Percentiles rank a stretch among this genome's conserved stretches.
Evolutionary conservation across 2,888 invertebrate genomes (phyloP).

Genomic region (Polymixis flavicincta): DNA sequence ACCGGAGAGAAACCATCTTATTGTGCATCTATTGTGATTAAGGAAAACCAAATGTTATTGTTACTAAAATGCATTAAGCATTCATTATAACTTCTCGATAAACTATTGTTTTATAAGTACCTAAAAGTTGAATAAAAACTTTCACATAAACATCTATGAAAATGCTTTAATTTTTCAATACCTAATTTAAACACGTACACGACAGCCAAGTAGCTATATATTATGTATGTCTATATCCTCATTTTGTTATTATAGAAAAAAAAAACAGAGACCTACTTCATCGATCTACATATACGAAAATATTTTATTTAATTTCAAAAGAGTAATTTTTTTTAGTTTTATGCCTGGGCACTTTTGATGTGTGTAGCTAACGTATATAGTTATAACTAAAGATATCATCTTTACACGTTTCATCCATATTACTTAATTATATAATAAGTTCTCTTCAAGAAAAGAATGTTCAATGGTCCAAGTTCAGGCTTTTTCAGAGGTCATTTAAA

Average conservation of each 20-base stretch:
- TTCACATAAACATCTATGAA: neutral
- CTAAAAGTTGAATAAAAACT: slow-evolving; percentile 10
- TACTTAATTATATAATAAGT: neutral
- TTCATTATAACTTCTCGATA: neutral
- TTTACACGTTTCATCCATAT: neutral
- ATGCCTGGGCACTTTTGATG: too few relatives aligned
- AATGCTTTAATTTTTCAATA: slow-evolving; percentile 5
- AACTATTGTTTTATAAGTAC: neutral
- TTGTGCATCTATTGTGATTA: neutral
- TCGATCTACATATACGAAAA: too few relatives aligned
- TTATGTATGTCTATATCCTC: neutral
- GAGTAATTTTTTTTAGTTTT: too few relatives aligned
- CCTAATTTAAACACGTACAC: too few relatives aligned
- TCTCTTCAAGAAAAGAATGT: neutral
- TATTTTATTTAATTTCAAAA: too few relatives aligned
- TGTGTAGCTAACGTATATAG: too few relatives aligned
- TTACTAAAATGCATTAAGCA: neutral
- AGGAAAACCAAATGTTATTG: slow-evolving; percentile 19
- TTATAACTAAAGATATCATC: neutral
- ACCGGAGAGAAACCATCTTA: neutral
- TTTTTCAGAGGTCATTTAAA: neutral
- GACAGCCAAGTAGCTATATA: too few relatives aligned
- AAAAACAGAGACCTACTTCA: too few relatives aligned
- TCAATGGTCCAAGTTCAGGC: too few relatives aligned
- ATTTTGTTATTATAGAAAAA: neutral